These are phyloP conservation scores for Drosophila mettleri DNA, from an alignment of 2,888 invertebrate species.

Conservation along the genomic window DNA sequence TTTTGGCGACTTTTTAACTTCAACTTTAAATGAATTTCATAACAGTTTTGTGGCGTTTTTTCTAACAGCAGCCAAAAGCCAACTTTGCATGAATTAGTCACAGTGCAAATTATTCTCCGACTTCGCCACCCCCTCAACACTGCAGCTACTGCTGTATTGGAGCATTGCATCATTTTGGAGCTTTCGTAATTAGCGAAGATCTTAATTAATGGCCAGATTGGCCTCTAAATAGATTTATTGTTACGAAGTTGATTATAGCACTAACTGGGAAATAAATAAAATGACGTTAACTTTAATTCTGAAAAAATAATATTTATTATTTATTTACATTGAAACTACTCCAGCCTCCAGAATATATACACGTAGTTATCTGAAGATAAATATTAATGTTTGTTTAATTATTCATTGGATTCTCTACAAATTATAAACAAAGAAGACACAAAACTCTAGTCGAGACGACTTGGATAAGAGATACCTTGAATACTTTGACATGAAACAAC, in stretches of 20 bases:
- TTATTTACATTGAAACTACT: background rate
- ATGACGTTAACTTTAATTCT: background rate
- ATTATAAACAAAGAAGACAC: too few relatives aligned
- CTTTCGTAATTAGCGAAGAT: conserved; percentile 52
- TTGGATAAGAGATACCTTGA: too few relatives aligned
- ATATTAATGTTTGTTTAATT: too few relatives aligned
- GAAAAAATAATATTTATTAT: background rate
- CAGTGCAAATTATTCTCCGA: conserved; percentile 26
- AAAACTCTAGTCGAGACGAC: too few relatives aligned
- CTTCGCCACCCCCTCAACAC: background rate
- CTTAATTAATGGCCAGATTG: conserved; percentile 42
- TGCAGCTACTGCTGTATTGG: conserved; percentile 31
- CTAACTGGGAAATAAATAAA: background rate
- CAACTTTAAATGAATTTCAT: conserved; percentile 73
- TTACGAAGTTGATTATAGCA: background rate
- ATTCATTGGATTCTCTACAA: too few relatives aligned
- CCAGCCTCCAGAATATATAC: too few relatives aligned
- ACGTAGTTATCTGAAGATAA: background rate
- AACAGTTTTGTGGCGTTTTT: conserved; percentile 50
- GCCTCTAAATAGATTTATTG: conserved; percentile 4
- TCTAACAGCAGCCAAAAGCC: conserved; percentile 31
- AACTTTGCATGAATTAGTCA: conserved; percentile 65
- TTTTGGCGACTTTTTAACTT: conserved; percentile 66
- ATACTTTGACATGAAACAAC: too few relatives aligned
- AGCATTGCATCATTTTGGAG: conserved; percentile 48